Conservation (phyloP, 2,113 vertebrate genomes). For the Psilopsiagon aymara region DNA sequence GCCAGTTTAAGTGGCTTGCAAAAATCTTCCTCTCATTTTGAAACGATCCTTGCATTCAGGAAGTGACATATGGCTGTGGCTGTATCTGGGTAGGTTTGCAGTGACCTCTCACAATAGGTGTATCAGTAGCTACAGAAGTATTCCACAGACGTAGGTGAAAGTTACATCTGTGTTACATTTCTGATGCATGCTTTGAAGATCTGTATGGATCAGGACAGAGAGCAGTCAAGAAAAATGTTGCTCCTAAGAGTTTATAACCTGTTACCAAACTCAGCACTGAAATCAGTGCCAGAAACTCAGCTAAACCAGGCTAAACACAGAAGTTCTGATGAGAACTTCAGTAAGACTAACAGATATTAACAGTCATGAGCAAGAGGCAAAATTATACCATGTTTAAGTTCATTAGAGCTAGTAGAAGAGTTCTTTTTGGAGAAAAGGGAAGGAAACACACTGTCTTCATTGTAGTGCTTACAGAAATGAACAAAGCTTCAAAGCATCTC, state of each 20-base stretch:
- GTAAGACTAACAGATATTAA: not conserved
- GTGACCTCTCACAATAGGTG: not conserved
- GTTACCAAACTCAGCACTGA: not conserved
- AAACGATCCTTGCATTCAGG: not conserved
- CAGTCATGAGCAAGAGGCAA: not conserved
- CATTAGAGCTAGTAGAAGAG: not conserved
- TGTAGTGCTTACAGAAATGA: not conserved
- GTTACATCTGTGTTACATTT: not conserved
- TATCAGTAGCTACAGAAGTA: not conserved
- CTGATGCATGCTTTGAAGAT: not conserved
- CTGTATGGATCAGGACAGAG: not conserved
- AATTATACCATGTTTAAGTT: not conserved
- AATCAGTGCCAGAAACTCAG: not conserved
- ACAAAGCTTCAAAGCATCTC: not conserved
- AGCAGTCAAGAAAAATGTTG: not conserved
- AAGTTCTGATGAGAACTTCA: not conserved
- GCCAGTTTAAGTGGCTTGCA: not conserved
- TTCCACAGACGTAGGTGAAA: not conserved
- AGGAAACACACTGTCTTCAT: not conserved
- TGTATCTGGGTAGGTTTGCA: not conserved
- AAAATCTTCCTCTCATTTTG: not conserved
- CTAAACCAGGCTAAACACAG: not conserved
- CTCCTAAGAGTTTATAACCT: not conserved
- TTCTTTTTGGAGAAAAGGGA: not conserved
- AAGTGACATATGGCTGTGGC: not conserved